Base-by-base conservation (phyloP, 1,140 invertebrate species). In the Drosophila nasuta region DNA sequence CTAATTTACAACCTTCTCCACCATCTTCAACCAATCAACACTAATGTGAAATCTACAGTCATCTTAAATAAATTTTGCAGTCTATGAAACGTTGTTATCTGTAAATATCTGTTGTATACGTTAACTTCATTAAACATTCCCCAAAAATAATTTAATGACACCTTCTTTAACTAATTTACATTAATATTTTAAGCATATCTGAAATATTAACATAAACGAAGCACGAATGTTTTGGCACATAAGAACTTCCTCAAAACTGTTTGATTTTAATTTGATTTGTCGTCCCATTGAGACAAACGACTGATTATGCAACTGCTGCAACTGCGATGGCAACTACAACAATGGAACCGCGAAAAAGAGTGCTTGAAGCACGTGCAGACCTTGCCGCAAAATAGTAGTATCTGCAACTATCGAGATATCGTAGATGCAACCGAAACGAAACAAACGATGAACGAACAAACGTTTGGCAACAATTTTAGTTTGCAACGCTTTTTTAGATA, bases 361-460 rank as follows among this genome's bases (percentile, higher is more conserved):
- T 25, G 64, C 75, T 58, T 33, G 30, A 70, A 87, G 83, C 83
- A 88, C 83, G 85, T 88, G 83, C 83, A 88, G 83, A 83, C 80
- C 80, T 80, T 88, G 85, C 71, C 77, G 58, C 13, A n/a, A 13
- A 49, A 20, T n/a, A n/a, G n/a, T 30, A 20, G 4, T 25, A 54
- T 30, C 70, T 13, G 73, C 60, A 66, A 33, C 10, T n/a, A 63
- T 54, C 13, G 30, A 49, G 30, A 49, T 68, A 45, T 62, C 41
- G 41, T 43, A 59, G 68, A 68, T 68, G 69, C 58, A 71, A 67
- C 71, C 38, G 69, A 58, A 71, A 67, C 71, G 30, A 66, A 58
- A 57, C 30, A 30, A 64, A 33, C 33, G 52, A 57, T 41, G 54
- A 64, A 33, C 33, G 52, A 46, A 57, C 20, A 35, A 64, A 33